Percentiles rank a stretch among this genome's conserved stretches.
Conservation (phyloP, 2,888 invertebrate species). For the Cantharis lateralis region DNA sequence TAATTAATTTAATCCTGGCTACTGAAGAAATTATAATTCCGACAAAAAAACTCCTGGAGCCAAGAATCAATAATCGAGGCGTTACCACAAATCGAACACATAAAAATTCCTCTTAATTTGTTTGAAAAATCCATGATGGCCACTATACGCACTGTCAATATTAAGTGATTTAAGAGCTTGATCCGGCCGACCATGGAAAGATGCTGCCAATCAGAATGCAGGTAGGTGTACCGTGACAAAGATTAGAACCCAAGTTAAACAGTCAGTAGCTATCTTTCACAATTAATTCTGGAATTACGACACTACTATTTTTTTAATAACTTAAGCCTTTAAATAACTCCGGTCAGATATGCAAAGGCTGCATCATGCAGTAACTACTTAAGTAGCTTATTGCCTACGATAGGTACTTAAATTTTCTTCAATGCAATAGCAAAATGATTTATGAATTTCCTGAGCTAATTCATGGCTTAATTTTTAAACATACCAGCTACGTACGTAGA, state of each 20-base stretch:
- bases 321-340: background rate
- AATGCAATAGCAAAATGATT: background rate
- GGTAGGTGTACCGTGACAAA: slow-evolving; percentile 33
- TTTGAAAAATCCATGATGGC: slow-evolving; percentile 40
- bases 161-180: slow-evolving; percentile 39
- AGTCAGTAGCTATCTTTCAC: background rate
- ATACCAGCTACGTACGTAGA: background rate
- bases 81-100: background rate
- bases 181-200: slow-evolving; percentile 43
- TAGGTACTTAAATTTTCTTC: background rate
- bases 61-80: background rate
- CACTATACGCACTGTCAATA: slow-evolving; percentile 37
- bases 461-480: background rate
- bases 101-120: background rate
- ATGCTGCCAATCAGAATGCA: slow-evolving; percentile 41
- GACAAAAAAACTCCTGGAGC: background rate
- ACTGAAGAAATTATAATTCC: background rate
- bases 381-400: background rate
- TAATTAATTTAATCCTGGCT: background rate
- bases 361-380: background rate
- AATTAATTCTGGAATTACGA: background rate
- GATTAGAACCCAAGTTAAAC: background rate
- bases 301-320: background rate
- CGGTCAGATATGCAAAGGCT: background rate
- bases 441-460: background rate